Conservation (phyloP, 2,113 vertebrate species). For the Naja naja region DNA sequence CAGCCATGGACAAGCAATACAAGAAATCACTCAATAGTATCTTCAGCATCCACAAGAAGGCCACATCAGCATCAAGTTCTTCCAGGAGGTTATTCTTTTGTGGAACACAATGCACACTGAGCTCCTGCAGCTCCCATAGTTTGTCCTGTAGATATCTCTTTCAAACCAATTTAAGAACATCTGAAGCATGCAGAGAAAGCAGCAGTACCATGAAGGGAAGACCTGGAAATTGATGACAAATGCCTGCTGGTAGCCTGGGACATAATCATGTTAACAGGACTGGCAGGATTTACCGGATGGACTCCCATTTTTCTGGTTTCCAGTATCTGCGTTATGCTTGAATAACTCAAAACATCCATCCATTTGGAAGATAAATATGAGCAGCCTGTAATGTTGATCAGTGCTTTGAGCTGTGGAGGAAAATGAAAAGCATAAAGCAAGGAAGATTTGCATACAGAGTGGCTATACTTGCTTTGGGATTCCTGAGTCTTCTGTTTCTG, state of each 20-base stretch:
- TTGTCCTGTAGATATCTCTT: neutral
- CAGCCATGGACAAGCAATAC: constrained; percentile 48
- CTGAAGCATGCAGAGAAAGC: neutral
- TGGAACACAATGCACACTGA: neutral
- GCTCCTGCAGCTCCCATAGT: constrained; percentile 17
- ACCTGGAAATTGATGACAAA: neutral
- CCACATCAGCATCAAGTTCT: neutral
- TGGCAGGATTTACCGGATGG: neutral
- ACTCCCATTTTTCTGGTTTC: neutral
- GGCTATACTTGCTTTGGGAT: neutral
- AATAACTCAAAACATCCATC: neutral
- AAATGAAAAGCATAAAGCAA: neutral
- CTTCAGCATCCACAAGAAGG: constrained; percentile 44
- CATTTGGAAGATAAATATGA: neutral
- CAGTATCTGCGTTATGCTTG: neutral
- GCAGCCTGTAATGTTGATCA: neutral
- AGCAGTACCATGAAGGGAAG: neutral
- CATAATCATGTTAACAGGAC: neutral
- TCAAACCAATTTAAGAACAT: neutral
- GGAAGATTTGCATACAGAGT: neutral
- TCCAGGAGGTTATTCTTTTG: constrained; percentile 22
- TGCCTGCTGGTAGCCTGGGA: neutral
- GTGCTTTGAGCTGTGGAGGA: neutral
- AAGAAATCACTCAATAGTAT: constrained; percentile 48
- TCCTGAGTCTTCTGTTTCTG: neutral